Evolutionary conservation across 2,888 invertebrate species (phyloP), one percentile per base, ranked within the genome.

Genomic region (Cremastinae sp.): DNA sequence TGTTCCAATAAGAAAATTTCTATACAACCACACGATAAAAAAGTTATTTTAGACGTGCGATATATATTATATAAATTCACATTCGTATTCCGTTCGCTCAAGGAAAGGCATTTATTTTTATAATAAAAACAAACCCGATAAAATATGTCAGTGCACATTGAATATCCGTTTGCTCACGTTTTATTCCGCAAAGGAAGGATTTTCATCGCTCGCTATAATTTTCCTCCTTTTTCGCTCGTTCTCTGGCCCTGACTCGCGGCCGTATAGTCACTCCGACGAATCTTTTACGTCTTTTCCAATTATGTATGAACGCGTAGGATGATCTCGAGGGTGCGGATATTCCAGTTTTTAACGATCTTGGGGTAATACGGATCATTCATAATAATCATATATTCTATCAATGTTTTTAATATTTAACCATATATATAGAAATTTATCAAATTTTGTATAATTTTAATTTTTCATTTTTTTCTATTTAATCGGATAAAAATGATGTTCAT

Each of bases 271-370:
- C 28, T 34, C 56, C 43, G 68, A 74, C 69, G 74, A 74, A 69
- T 58, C 69, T 28, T 5, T 14, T 38, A 74, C 74, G 74, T 69
- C 74, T 70, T 70, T 69, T 64, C 58, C 64, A 74, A 70, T 74
- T 70, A 74, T 59, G 34, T 64, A 45, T 36, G 36, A 74, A 1
- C 51, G 59, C 69, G 74, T 74, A 59, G 74, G 74, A 56, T 53
- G 74, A 38, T 14, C 45, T 64, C 70, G 38, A 58, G 18, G 51
- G 64, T 54, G 69, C 45, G 59, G 49, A 36, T 47, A 7, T 9
- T 7, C n/a, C 14, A 9, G 12, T 38, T 7, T 16, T 14, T 9
- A 28, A 22, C 9, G 12, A n/a, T 2, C 34, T n/a, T 51, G 12
- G 73, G 66, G 36, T 34, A 41, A 51, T 72, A 41, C 43, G 49